Evolutionary conservation across 2,888 invertebrate genomes (phyloP).

Genomic region (Unio pictorum): DNA sequence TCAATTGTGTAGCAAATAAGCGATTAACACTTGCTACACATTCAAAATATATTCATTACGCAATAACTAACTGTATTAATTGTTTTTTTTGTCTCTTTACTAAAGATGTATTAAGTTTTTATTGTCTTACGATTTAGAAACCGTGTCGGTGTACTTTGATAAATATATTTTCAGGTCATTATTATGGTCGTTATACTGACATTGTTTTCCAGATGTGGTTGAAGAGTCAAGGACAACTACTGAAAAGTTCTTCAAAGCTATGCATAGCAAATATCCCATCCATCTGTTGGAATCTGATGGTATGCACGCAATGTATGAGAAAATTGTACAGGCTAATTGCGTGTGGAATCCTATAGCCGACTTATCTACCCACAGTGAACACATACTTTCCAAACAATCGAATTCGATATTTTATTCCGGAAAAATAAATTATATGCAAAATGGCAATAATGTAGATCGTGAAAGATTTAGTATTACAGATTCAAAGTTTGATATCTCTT

Average conservation of each 20-base stretch:
- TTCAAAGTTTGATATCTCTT: no score
- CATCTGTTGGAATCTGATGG: constrained; percentile 14
- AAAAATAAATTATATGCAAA: no score
- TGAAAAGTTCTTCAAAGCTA: constrained; percentile 15
- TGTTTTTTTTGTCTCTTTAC: no score
- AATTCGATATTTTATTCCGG: no score
- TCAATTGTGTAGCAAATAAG: no score
- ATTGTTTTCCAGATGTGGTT: constrained; percentile 19
- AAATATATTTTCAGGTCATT: neutral
- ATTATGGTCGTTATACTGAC: neutral
- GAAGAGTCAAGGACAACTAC: constrained; percentile 17
- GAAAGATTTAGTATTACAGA: no score
- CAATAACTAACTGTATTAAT: no score
- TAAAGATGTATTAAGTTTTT: no score
- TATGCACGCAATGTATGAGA: constrained; percentile 17
- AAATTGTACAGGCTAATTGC: constrained; percentile 20
- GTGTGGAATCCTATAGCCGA: constrained; percentile 6
- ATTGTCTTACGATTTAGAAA: neutral
- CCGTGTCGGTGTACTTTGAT: neutral
- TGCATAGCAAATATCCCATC: constrained; percentile 21
- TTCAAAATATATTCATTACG: no score
- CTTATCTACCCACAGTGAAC: neutral
- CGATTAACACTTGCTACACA: no score
- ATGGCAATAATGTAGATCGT: no score
- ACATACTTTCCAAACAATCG: no score